Evolutionary conservation across 2,797 vertebrate species (phyloP).

Genomic region (Rachycentron canadum): DNA sequence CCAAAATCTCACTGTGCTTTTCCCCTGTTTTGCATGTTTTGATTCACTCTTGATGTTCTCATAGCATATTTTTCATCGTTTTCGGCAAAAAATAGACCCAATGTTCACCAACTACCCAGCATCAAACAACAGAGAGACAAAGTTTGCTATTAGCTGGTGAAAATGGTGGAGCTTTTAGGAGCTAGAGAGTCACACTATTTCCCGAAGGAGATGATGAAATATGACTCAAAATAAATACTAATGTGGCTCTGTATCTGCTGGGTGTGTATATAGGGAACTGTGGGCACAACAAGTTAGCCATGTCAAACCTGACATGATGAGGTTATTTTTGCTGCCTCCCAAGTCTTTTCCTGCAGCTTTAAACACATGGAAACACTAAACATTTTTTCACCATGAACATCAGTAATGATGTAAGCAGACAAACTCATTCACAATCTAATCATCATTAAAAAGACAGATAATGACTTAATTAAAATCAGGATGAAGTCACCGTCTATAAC

Average conservation of each 20-base stretch:
- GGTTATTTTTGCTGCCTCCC: too few species aligned
- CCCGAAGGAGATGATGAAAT: background rate
- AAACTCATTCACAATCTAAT: too few species aligned
- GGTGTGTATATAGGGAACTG: background rate
- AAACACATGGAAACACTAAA: too few species aligned
- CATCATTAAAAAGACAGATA: too few species aligned
- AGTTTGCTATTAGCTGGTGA: background rate
- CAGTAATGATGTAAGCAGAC: too few species aligned
- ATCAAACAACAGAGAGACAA: background rate
- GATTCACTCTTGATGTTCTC: background rate
- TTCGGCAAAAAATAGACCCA: background rate
- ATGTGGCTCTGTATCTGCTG: background rate
- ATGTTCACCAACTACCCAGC: background rate
- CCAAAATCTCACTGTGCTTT: background rate
- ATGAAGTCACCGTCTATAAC: too few species aligned
- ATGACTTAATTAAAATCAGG: too few species aligned
- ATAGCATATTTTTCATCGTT: background rate
- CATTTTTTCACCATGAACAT: too few species aligned
- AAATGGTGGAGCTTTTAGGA: background rate
- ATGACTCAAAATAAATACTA: background rate
- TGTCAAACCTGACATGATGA: background rate
- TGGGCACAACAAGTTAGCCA: background rate
- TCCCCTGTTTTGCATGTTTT: background rate
- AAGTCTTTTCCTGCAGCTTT: too few species aligned
- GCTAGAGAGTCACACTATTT: constrained; percentile 1